Evolutionary conservation across 2,888 invertebrate species (phyloP).

Genomic region (Caenorhabditis virilis): DNA sequence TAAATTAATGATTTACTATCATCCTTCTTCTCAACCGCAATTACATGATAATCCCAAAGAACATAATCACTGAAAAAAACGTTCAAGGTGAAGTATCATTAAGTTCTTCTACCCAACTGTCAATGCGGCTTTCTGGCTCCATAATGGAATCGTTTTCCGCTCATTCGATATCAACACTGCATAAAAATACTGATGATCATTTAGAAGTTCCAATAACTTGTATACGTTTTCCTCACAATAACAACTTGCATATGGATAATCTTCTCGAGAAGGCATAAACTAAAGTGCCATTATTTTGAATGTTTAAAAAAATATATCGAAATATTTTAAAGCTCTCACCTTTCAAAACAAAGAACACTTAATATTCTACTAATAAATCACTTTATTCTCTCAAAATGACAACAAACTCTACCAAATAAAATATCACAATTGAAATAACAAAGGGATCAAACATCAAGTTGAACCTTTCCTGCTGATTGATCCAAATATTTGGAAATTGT

Average conservation of each 20-base stretch:
- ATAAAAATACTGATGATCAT: slow-evolving; percentile 8
- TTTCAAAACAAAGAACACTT: no score
- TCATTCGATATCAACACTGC: slow-evolving; percentile 46
- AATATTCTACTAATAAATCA: no score
- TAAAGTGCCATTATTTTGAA: background rate
- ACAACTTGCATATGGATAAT: slow-evolving; percentile 26
- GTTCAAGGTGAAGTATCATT: background rate
- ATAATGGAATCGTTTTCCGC: slow-evolving; percentile 24
- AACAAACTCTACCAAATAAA: background rate
- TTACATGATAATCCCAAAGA: slow-evolving; percentile 56
- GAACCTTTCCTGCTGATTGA: slow-evolving; percentile 23
- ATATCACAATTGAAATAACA: background rate
- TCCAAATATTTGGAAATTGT: slow-evolving; percentile 38
- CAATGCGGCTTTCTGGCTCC: slow-evolving; percentile 22
- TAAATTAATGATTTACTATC: slow-evolving; percentile 11
- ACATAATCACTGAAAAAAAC: slow-evolving; percentile 25
- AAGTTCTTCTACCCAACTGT: background rate
- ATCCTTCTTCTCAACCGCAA: slow-evolving; percentile 22
- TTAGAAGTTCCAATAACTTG: slow-evolving; percentile 12
- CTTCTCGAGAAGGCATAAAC: background rate
- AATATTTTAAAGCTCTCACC: no score
- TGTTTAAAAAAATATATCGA: background rate
- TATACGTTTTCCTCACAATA: slow-evolving; percentile 56
- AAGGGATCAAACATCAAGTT: slow-evolving; percentile 30
- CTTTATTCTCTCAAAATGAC: no score